Evolutionary conservation across 1,140 invertebrate genomes (phyloP).

Genomic region (Neodiprion fabricii): DNA sequence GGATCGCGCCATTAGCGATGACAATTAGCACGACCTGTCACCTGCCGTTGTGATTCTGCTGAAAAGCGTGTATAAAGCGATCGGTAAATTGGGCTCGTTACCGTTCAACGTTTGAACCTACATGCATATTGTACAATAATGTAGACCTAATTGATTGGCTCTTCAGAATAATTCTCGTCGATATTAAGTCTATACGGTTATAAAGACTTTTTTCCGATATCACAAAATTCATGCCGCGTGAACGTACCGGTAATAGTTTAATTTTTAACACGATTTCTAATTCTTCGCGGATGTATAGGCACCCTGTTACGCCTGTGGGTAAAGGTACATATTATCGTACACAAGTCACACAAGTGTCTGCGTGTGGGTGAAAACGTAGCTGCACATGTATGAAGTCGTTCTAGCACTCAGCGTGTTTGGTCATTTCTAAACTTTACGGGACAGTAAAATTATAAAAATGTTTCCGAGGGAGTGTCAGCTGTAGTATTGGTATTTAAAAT

Average conservation of each 20-base stretch:
- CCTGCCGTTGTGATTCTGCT: too few relatives aligned
- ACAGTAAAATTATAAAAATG: slow-evolving; percentile 34
- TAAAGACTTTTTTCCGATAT: too few relatives aligned
- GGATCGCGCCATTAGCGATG: neutral
- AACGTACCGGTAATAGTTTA: neutral
- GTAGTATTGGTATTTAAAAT: slow-evolving; percentile 12
- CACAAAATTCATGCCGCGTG: neutral
- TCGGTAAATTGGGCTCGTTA: too few relatives aligned
- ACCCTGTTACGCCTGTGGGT: too few relatives aligned
- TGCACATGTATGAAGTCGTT: slow-evolving; percentile 25
- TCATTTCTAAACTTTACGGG: slow-evolving; percentile 25
- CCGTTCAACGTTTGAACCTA: too few relatives aligned
- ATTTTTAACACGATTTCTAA: neutral
- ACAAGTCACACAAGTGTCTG: too few relatives aligned
- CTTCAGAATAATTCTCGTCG: neutral
- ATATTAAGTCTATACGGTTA: neutral
- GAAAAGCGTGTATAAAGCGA: too few relatives aligned
- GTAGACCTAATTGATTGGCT: neutral
- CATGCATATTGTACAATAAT: neutral
- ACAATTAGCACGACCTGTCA: neutral
- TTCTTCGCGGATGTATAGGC: too few relatives aligned
- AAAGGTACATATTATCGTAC: too few relatives aligned
- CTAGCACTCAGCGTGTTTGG: slow-evolving; percentile 19
- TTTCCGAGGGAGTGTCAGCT: slow-evolving; percentile 27
- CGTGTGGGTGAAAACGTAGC: neutral